phyloP scores from a whole-genome alignment of 2,113 vertebrate species.

The Nematolebias whitei region DNA sequence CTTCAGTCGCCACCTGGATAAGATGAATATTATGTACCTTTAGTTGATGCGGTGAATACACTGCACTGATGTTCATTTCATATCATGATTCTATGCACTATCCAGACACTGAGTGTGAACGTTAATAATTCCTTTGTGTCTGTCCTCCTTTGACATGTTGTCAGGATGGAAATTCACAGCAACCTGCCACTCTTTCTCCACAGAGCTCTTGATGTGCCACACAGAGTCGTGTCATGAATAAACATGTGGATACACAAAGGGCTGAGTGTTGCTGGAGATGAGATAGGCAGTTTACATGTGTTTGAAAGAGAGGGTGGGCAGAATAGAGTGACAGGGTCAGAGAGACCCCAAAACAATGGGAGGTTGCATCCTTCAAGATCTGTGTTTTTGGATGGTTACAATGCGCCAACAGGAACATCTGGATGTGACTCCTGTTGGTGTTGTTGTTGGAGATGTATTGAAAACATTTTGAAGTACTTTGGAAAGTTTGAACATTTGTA shows the following conservation, averaged over 20 bases:
- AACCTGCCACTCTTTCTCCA: slow-evolving; percentile 62
- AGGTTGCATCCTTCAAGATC: slow-evolving; percentile 14
- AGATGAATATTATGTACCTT: slow-evolving; percentile 56
- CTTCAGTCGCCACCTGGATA: slow-evolving; percentile 56
- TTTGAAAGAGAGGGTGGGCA: slow-evolving; percentile 52
- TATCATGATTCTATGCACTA: slow-evolving; percentile 36
- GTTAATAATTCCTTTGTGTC: slow-evolving; percentile 58
- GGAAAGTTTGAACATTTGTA: slow-evolving; percentile 41
- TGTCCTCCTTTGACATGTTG: slow-evolving; percentile 63
- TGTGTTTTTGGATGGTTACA: slow-evolving; percentile 9
- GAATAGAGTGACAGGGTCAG: slow-evolving; percentile 48
- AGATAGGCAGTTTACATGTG: slow-evolving; percentile 69
- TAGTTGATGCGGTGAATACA: slow-evolving; percentile 39
- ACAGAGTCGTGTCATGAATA: slow-evolving; percentile 66
- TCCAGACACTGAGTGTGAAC: slow-evolving; percentile 49
- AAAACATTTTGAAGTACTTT: slow-evolving; percentile 52
- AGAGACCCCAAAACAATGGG: slow-evolving; percentile 12
- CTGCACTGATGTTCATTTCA: slow-evolving; percentile 52
- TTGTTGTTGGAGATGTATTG: slow-evolving; percentile 35
- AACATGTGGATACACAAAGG: slow-evolving; percentile 68
- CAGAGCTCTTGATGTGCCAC: slow-evolving; percentile 69
- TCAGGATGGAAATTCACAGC: slow-evolving; percentile 60
- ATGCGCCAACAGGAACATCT: slow-evolving; percentile 5
- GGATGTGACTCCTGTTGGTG: slow-evolving; percentile 35
- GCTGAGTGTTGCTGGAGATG: slow-evolving; percentile 59